Evolutionary conservation across 1,140 invertebrate genomes (phyloP).

Genomic region (Nylanderia fulva): DNA sequence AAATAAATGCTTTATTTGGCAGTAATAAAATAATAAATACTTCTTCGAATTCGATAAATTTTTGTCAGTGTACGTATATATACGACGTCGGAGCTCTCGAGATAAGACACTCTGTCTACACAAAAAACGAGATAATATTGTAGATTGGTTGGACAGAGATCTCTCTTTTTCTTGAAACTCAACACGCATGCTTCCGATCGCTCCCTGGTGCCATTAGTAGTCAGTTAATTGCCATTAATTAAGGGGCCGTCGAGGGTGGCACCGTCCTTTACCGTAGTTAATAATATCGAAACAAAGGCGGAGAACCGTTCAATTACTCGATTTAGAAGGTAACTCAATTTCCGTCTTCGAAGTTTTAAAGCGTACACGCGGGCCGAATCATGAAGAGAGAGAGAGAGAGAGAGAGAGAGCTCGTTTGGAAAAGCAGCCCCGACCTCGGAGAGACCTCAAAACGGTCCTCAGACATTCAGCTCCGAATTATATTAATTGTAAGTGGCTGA

Average conservation of each 20-base stretch:
- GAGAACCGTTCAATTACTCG: neutral
- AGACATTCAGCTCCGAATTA: neutral
- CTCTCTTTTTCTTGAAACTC: conserved; percentile 8
- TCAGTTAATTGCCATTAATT: conserved; percentile 40
- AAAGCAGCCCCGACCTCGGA: neutral
- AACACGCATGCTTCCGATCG: neutral
- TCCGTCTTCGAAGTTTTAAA: neutral
- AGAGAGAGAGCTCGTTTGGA: neutral
- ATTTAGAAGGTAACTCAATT: conserved; percentile 4
- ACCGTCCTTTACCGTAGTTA: conserved; percentile 12
- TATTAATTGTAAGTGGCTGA: neutral
- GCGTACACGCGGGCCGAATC: neutral
- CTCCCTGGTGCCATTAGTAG: neutral
- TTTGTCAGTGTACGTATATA: too few relatives aligned
- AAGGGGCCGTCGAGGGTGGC: neutral
- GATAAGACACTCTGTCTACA: conserved; percentile 29
- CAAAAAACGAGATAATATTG: neutral
- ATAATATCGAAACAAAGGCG: conserved; percentile 11
- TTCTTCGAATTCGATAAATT: too few relatives aligned
- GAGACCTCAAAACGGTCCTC: too few relatives aligned
- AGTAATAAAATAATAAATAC: too few relatives aligned
- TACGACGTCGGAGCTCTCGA: conserved; percentile 13
- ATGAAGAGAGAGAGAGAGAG: too few relatives aligned
- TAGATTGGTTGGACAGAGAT: neutral
- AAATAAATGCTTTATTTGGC: too few relatives aligned